Percentiles rank a stretch among this genome's conserved stretches.
Conservation (phyloP, 2,113 vertebrate species). For the Pardalotus punctatus region DNA sequence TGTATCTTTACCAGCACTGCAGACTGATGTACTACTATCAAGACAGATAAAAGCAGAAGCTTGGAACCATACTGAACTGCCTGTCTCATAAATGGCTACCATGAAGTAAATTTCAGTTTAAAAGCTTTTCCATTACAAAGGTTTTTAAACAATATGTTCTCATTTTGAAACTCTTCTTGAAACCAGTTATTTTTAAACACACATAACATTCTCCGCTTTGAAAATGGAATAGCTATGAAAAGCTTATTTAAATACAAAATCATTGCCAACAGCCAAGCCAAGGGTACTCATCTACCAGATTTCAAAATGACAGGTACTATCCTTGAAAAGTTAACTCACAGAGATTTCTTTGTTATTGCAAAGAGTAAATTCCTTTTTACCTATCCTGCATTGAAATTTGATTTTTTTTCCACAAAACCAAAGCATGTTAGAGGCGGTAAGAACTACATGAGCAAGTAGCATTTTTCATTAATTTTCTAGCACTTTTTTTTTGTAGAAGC, state of each 20-base stretch:
- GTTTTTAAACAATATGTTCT: neutral
- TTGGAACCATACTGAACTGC: neutral
- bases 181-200: neutral
- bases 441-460: neutral
- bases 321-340: neutral
- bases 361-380: neutral
- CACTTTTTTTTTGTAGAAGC: neutral
- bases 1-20: neutral
- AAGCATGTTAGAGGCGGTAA: neutral
- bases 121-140: neutral
- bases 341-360: neutral
- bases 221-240: neutral
- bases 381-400: neutral
- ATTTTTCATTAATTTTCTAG: neutral
- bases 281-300: neutral
- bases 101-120: neutral
- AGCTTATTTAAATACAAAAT: neutral
- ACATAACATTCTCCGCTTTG: neutral
- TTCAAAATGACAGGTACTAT: neutral
- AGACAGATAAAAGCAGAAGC: neutral
- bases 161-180: neutral
- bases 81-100: neutral
- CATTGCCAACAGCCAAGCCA: neutral
- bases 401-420: neutral
- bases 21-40: neutral